A percentile compares a stretch with the other conserved stretches of the same genome.
Conservation (phyloP, 2,888 invertebrate species). For the Cryptus armator region DNA sequence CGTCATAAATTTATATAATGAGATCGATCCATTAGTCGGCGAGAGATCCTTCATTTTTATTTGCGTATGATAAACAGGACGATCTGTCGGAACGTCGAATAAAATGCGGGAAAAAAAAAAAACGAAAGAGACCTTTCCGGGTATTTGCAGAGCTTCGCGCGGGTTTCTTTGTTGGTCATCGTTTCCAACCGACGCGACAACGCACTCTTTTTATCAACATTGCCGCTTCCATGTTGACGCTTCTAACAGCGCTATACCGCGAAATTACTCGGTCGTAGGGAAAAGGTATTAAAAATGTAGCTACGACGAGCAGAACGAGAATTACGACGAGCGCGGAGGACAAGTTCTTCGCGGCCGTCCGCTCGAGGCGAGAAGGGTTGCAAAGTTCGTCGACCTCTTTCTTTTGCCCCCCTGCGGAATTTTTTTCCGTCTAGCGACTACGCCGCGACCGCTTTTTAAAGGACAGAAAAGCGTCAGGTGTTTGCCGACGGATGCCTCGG, state of each 20-base stretch:
- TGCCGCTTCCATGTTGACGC: conserved; percentile 11
- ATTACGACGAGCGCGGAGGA: conserved; percentile 14
- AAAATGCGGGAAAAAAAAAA: background rate
- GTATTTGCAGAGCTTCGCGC: conserved; percentile 17
- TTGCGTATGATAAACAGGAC: conserved; percentile 32
- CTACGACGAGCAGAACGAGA: conserved; percentile 14
- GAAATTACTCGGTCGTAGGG: conserved; percentile 28
- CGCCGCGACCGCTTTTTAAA: conserved; percentile 47
- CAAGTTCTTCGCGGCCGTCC: conserved; percentile 41
- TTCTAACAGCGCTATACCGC: conserved; percentile 14
- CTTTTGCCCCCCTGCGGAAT: conserved; percentile 38
- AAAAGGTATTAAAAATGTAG: conserved; percentile 54
- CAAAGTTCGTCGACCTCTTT: conserved; percentile 72
- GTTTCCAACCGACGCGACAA: background rate
- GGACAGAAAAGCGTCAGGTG: conserved; percentile 70
- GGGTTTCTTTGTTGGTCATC: background rate
- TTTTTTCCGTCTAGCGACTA: conserved; percentile 61
- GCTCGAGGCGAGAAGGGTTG: conserved; percentile 24
- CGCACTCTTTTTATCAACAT: background rate
- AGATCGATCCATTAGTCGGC: conserved; percentile 54
- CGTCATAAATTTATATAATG: conserved; percentile 57
- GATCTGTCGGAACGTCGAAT: conserved; percentile 22
- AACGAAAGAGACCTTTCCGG: background rate
- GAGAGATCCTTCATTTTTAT: conserved; percentile 29
- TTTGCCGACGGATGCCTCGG: conserved; percentile 69